phyloP scores from a whole-genome alignment of 1,140 invertebrate species.

The Hetaerina americana region DNA sequence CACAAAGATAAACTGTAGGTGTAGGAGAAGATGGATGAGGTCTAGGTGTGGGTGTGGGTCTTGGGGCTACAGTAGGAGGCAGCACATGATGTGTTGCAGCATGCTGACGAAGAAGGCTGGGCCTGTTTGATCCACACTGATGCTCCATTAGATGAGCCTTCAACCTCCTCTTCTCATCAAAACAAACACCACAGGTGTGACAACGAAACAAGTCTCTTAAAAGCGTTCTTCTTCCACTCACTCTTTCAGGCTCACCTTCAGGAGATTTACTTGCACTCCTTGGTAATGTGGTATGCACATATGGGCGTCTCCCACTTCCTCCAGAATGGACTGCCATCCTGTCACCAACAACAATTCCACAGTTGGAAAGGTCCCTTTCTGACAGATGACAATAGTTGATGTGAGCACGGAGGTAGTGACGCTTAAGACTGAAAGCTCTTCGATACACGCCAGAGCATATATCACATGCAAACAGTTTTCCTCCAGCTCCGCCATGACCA shows the following conservation, averaged over 20 bases:
- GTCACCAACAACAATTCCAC: slow-evolving; percentile 20
- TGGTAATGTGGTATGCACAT: slow-evolving; percentile 2
- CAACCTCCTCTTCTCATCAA: slow-evolving; percentile 26
- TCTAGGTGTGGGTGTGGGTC: slow-evolving; percentile 23
- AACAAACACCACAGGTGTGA: slow-evolving; percentile 28
- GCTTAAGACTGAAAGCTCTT: slow-evolving; percentile 38
- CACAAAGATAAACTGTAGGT: slow-evolving; percentile 17
- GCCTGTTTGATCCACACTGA: slow-evolving; percentile 4
- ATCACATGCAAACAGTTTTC: slow-evolving; percentile 34
- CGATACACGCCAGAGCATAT: slow-evolving; percentile 35
- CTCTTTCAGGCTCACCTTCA: slow-evolving; percentile 4
- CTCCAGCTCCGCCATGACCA: not conserved
- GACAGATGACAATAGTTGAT: slow-evolving; percentile 37
- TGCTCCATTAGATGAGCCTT: slow-evolving; percentile 22
- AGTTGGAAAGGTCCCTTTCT: slow-evolving; percentile 28
- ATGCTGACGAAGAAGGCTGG: slow-evolving; percentile 16
- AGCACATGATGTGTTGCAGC: slow-evolving; percentile 28
- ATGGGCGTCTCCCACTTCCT: slow-evolving; percentile 1
- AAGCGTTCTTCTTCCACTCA: slow-evolving; percentile 6
- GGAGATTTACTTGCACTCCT: not conserved
- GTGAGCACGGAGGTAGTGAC: slow-evolving; percentile 40
- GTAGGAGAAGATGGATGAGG: slow-evolving; percentile 24
- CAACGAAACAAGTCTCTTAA: slow-evolving; percentile 26
- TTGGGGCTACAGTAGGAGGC: slow-evolving; percentile 23
- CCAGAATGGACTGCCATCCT: slow-evolving; percentile 3